Percentiles rank a stretch among this genome's conserved stretches.
Evolutionary conservation across 2,797 vertebrate genomes (phyloP).

Genomic region (Macropus fuliginosus): DNA sequence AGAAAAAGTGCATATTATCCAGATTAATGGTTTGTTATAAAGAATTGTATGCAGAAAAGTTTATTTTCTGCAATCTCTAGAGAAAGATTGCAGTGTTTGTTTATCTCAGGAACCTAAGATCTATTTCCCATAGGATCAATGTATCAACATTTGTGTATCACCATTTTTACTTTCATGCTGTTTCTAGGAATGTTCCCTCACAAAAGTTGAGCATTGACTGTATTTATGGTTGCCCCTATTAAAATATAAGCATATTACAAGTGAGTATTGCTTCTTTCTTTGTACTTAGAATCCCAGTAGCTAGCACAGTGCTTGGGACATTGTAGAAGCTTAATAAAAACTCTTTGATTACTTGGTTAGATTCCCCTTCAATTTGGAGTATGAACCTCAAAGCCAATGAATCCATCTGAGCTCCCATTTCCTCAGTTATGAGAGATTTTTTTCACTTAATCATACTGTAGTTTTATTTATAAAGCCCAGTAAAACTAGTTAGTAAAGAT

Average conservation of each 20-base stretch:
- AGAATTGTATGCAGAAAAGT: neutral
- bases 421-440: conserved; percentile 50
- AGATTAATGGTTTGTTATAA: neutral
- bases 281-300: neutral
- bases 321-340: neutral
- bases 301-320: neutral
- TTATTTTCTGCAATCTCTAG: neutral
- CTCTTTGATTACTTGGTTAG: neutral
- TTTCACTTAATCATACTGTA: conserved; percentile 48
- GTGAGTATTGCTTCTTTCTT: no score
- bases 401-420: conserved; percentile 61
- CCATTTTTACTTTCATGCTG: neutral
- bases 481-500: conserved; percentile 61
- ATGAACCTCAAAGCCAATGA: neutral
- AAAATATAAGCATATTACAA: no score
- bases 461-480: conserved; percentile 45
- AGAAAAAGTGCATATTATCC: neutral
- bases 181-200: neutral
- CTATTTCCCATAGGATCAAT: neutral
- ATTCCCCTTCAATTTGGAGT: conserved; percentile 25
- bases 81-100: neutral
- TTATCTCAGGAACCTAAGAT: neutral
- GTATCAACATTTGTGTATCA: neutral
- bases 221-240: no score
- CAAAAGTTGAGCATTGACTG: neutral